These are phyloP conservation scores for Anableps anableps DNA, from an alignment of 2,797 vertebrate genomes.

Conservation along the genomic window DNA sequence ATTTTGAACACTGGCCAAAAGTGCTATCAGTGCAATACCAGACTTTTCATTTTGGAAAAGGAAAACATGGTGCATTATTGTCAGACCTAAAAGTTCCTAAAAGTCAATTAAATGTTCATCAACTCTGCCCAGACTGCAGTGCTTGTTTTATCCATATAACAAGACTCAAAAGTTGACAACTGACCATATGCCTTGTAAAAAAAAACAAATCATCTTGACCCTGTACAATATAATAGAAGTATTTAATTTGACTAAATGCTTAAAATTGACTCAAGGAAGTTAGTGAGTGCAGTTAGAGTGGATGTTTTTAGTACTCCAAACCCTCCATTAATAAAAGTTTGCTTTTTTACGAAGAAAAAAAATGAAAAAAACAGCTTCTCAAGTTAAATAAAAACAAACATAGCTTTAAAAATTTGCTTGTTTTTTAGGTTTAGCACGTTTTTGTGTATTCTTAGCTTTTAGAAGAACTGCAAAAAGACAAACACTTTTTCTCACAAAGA, in stretches of 20 bases:
- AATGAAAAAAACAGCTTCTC: neutral
- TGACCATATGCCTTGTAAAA: neutral
- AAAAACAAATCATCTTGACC: neutral
- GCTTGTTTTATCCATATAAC: neutral
- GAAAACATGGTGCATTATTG: neutral
- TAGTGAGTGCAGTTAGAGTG: neutral
- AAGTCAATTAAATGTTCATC: neutral
- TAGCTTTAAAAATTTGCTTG: too few relatives aligned
- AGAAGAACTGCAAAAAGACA: too few relatives aligned
- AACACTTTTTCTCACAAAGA: too few relatives aligned
- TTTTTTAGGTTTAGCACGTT: too few relatives aligned
- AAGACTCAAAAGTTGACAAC: neutral
- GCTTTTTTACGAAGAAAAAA: neutral
- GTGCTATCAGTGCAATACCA: neutral
- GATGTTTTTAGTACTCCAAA: neutral
- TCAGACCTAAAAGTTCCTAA: neutral
- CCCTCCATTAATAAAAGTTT: neutral
- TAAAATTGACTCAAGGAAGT: neutral
- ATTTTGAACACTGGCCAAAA: neutral
- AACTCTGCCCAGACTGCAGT: neutral
- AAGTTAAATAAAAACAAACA: too few relatives aligned
- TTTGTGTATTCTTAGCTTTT: too few relatives aligned
- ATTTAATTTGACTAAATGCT: neutral
- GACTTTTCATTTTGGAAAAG: neutral
- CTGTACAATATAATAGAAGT: neutral